Percentiles rank a stretch among this genome's conserved stretches.
These are phyloP conservation scores for Hydractinia echinata DNA, from an alignment of 30 jellyfish, hydroid and myxozoan genomes.

Conservation along the genomic window DNA sequence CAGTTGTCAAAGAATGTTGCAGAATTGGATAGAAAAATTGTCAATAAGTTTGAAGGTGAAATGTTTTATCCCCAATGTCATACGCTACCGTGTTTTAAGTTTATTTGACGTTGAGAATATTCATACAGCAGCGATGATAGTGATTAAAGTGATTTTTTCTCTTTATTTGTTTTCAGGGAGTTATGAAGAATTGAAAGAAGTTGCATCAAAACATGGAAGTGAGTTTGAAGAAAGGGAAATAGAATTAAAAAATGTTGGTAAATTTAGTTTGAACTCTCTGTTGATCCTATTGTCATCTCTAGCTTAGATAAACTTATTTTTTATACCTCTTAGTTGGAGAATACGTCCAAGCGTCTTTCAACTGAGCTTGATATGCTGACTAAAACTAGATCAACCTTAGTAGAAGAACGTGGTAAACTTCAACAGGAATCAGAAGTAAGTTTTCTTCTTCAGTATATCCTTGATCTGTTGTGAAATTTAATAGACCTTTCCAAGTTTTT, in stretches of 20 bases:
- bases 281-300: background rate
- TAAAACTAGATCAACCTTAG: conserved; percentile 41
- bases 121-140: too few relatives aligned
- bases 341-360: conserved; percentile 16
- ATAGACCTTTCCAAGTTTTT: too few relatives aligned
- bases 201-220: too few relatives aligned
- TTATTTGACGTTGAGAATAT: background rate
- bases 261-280: background rate
- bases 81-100: background rate
- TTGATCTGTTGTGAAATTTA: too few relatives aligned
- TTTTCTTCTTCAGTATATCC: background rate
- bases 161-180: background rate
- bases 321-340: conserved; percentile 32
- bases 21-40: conserved; percentile 52
- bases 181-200: background rate
- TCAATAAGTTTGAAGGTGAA: conserved; percentile 54
- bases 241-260: background rate
- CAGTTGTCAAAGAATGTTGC: conserved; percentile 37
- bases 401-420: conserved; percentile 56
- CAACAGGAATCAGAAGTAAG: conserved; percentile 78
- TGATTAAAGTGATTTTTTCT: background rate
- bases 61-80: background rate
- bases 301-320: background rate
- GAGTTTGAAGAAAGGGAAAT: background rate
- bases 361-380: conserved; percentile 32